These are phyloP conservation scores for Cheilosia scutellata DNA, from an alignment of 2,888 invertebrate species.

Conservation along the genomic window DNA sequence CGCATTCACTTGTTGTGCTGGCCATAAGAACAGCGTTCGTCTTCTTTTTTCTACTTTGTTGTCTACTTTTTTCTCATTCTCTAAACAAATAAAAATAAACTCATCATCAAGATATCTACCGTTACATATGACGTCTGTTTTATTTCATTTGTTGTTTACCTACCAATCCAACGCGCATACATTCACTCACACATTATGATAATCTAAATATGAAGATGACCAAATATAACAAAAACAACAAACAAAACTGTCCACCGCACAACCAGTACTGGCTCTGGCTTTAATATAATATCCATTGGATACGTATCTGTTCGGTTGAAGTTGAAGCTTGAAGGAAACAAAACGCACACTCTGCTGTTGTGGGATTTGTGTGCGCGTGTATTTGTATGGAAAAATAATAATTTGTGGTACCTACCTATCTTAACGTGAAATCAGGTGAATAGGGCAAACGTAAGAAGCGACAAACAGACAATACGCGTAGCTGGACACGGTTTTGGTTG, in stretches of 20 bases:
- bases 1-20: constrained; percentile 31
- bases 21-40: constrained; percentile 36
- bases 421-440: constrained; percentile 56
- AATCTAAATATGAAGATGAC: constrained; percentile 60
- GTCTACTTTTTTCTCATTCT: constrained; percentile 9
- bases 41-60: neutral
- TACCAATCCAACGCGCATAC: constrained; percentile 45
- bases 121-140: constrained; percentile 65
- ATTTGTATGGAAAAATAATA: constrained; percentile 33
- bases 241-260: constrained; percentile 22
- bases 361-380: neutral
- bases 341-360: neutral
- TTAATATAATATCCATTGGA: constrained; percentile 1
- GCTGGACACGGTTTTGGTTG: constrained; percentile 30
- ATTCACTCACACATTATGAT: constrained; percentile 23
- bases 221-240: constrained; percentile 21
- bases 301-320: neutral
- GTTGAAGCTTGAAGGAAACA: neutral
- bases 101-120: constrained; percentile 56
- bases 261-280: constrained; percentile 20
- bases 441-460: constrained; percentile 35
- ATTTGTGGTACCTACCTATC: constrained; percentile 58
- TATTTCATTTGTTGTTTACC: constrained; percentile 56
- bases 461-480: constrained; percentile 7
- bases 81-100: constrained; percentile 69